These are phyloP conservation scores for Digitonthophagus gazella DNA, from an alignment of 2,888 invertebrate species.

Conservation along the genomic window DNA sequence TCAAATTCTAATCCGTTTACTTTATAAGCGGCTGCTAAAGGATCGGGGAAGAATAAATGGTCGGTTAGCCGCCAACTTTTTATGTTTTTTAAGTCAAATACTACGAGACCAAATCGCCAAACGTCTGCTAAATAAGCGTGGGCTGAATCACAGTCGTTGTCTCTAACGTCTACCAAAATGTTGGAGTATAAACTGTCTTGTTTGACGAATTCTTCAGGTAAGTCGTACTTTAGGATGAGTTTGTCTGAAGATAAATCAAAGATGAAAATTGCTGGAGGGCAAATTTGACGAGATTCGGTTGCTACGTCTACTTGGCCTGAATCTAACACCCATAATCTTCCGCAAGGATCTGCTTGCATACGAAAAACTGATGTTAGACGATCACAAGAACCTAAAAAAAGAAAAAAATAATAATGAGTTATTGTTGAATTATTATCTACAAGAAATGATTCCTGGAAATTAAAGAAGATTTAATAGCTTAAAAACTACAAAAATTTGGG, in stretches of 20 bases:
- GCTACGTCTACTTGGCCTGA: conserved; percentile 74
- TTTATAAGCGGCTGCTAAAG: conserved; percentile 70
- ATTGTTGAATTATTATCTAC: too few relatives aligned
- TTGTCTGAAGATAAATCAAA: conserved; percentile 56
- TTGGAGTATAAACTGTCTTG: conserved; percentile 64
- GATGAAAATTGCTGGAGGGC: conserved; percentile 71
- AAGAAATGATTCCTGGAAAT: too few relatives aligned
- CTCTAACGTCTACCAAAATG: conserved; percentile 47
- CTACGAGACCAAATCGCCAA: conserved; percentile 63
- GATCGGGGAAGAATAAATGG: conserved; percentile 71
- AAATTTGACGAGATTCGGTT: conserved; percentile 64
- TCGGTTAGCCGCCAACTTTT: conserved; percentile 67
- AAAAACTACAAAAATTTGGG: too few relatives aligned
- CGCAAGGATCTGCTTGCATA: conserved; percentile 70
- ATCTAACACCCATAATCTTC: conserved; percentile 76
- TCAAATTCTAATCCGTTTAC: conserved; percentile 69
- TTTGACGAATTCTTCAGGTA: conserved; percentile 65
- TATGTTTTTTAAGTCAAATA: conserved; percentile 55
- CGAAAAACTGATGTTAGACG: conserved; percentile 77
- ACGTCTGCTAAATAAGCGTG: conserved; percentile 70
- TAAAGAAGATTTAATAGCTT: too few relatives aligned
- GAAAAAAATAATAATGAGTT: too few relatives aligned
- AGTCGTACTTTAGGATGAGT: conserved; percentile 34
- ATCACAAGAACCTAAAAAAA: conserved; percentile 57
- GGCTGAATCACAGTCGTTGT: conserved; percentile 60